A percentile compares a stretch with the other conserved stretches of the same genome.
Conservation (phyloP, 2,113 vertebrate species). For the Prionailurus viverrinus region DNA sequence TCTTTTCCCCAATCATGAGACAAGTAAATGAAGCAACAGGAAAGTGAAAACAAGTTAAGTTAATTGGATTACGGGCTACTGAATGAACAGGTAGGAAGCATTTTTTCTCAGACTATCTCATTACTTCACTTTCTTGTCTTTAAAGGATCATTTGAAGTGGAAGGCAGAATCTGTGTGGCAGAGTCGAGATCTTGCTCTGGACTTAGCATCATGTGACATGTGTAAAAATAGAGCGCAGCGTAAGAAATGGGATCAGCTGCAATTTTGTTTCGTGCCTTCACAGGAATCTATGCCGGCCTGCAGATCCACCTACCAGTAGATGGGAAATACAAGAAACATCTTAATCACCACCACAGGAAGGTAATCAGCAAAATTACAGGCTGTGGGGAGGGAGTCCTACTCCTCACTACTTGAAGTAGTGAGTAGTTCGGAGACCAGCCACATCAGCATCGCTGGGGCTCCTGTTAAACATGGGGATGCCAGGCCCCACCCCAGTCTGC, state of each 20-base stretch:
- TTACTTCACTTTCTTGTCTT: neutral
- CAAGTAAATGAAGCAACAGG: neutral
- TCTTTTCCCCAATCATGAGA: neutral
- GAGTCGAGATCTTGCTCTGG: neutral
- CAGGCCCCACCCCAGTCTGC: neutral
- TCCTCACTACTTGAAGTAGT: neutral
- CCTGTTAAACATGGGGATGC: neutral
- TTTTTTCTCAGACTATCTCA: neutral
- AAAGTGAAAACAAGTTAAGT: neutral
- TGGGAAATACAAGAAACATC: neutral
- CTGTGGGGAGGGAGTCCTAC: neutral
- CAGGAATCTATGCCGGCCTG: neutral
- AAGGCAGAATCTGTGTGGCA: neutral
- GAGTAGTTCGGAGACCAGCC: neutral
- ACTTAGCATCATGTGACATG: neutral
- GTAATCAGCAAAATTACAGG: neutral
- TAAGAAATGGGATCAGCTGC: neutral
- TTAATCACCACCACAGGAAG: neutral
- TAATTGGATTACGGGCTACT: neutral
- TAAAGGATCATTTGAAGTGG: neutral
- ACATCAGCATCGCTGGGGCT: rapidly evolving
- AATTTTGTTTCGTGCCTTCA: neutral
- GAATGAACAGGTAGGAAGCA: neutral
- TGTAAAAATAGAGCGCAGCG: neutral
- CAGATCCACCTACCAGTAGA: neutral